Percentiles rank a stretch among this genome's conserved stretches.
phyloP scores from a whole-genome alignment of 2,888 invertebrate genomes.

The Pelosia muscerda region DNA sequence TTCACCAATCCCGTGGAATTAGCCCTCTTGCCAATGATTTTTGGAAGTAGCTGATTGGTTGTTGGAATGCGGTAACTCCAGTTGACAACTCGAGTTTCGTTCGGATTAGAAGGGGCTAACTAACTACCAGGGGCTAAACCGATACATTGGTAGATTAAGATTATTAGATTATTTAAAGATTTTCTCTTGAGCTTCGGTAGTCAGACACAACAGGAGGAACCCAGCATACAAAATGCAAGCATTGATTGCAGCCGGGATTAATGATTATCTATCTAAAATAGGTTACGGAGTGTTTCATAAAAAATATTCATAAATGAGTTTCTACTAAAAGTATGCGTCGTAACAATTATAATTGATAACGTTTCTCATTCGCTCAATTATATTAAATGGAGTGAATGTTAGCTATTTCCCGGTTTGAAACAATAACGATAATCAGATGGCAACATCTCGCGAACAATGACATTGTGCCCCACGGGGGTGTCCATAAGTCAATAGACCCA shows the following conservation, averaged over 20 bases:
- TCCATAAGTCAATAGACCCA: slow-evolving; percentile 53
- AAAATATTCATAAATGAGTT: slow-evolving; percentile 50
- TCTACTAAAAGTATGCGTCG: slow-evolving; percentile 63
- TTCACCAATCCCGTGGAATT: too few species aligned
- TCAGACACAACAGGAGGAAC: neutral
- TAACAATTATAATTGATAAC: slow-evolving; percentile 81
- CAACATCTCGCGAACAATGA: slow-evolving; percentile 82
- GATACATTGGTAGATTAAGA: too few species aligned
- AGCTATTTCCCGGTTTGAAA: slow-evolving; percentile 81
- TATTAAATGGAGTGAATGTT: slow-evolving; percentile 83
- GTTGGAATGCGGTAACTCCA: too few species aligned
- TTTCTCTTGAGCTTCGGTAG: neutral
- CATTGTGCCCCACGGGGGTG: slow-evolving; percentile 69
- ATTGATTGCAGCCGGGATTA: too few species aligned
- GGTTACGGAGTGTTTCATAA: slow-evolving; percentile 45
- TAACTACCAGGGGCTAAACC: too few species aligned
- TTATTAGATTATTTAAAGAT: too few species aligned
- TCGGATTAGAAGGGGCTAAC: too few species aligned
- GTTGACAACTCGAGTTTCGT: too few species aligned
- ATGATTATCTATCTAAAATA: neutral
- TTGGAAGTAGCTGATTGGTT: too few species aligned
- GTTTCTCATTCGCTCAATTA: slow-evolving; percentile 83
- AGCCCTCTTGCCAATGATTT: too few species aligned
- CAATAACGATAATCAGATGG: slow-evolving; percentile 82
- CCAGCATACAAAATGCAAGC: too few species aligned